Evolutionary conservation across 2,888 invertebrate genomes (phyloP).

Genomic region (Agriopis leucophaearia): DNA sequence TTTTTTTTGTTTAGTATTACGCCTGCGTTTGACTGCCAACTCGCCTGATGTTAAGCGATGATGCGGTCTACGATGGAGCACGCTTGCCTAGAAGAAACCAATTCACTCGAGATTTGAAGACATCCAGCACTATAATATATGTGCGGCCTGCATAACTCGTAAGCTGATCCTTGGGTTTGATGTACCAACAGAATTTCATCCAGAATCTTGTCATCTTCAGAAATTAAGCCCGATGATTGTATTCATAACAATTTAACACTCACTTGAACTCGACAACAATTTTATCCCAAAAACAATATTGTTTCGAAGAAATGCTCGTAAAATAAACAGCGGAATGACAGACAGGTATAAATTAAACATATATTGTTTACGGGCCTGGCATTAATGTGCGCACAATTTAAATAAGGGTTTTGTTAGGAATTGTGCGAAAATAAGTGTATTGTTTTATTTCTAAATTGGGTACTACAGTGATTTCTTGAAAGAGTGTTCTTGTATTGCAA

Average conservation of each 20-base stretch:
- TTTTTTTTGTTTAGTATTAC: no score
- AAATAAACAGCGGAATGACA: slow-evolving; percentile 8
- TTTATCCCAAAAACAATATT: slow-evolving; percentile 21
- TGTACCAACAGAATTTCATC: background rate
- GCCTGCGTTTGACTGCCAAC: no score
- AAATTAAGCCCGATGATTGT: background rate
- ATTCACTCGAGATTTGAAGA: no score
- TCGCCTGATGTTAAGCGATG: no score
- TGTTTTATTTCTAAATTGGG: no score
- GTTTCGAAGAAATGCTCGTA: slow-evolving; percentile 14
- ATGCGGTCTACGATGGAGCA: no score
- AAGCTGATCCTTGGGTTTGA: no score
- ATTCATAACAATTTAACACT: slow-evolving; percentile 4
- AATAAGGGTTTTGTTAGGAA: background rate
- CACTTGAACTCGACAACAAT: slow-evolving; percentile 4
- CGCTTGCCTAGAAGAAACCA: no score
- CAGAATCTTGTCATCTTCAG: background rate
- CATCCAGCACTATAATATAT: no score
- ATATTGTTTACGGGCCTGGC: slow-evolving; percentile 1
- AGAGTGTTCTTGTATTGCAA: no score
- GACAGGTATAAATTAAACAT: slow-evolving; percentile 18
- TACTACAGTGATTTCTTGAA: no score
- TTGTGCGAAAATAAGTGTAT: background rate
- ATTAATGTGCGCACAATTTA: background rate
- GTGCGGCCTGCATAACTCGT: no score